Evolutionary conservation across 2,113 vertebrate genomes (phyloP).

Genomic region (Rhinolophus sinicus): DNA sequence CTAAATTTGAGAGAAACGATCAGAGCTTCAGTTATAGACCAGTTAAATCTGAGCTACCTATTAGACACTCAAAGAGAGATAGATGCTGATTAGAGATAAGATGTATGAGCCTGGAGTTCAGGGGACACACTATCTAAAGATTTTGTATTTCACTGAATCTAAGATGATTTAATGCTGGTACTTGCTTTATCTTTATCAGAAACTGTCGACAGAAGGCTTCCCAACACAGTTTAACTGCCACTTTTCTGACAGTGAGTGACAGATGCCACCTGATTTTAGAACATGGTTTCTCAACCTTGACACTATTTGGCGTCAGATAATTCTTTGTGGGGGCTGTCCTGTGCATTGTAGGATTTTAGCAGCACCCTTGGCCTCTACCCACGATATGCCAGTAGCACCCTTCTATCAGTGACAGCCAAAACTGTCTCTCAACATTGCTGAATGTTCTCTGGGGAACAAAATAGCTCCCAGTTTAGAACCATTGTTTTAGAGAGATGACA

Average conservation of each 20-base stretch:
- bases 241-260: neutral
- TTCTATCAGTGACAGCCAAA: neutral
- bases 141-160: neutral
- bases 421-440: neutral
- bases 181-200: constrained; percentile 19
- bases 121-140: neutral
- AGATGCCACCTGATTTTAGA: neutral
- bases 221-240: neutral
- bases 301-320: neutral
- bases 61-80: neutral
- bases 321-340: neutral
- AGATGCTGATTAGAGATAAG: neutral
- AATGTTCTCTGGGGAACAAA: neutral
- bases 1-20: neutral
- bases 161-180: neutral
- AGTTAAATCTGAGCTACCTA: neutral
- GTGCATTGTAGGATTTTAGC: neutral
- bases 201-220: constrained; percentile 12
- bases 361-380: neutral
- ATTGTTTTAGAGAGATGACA: neutral
- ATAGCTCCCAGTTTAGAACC: neutral
- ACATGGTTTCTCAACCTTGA: neutral
- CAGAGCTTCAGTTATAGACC: neutral
- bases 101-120: neutral
- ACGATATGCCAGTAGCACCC: neutral